Conservation (phyloP, 2,113 vertebrate species). For the Zingel zingel region DNA sequence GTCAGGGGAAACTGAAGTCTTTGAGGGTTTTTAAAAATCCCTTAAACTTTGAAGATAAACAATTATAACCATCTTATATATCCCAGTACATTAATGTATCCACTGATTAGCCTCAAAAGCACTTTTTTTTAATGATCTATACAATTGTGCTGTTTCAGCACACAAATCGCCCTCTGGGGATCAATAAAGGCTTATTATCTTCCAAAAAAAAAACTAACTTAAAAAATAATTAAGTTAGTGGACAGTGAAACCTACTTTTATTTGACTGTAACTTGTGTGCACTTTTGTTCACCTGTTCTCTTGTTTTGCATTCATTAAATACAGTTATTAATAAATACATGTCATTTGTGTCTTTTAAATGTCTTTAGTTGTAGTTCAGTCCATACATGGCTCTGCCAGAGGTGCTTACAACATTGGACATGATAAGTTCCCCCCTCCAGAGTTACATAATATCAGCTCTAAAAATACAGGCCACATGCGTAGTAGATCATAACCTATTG, state of each 20-base stretch:
- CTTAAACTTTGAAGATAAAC: background rate
- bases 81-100: too few relatives aligned
- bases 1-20: background rate
- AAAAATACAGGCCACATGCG: slow-evolving; percentile 34
- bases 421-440: slow-evolving; percentile 1
- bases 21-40: background rate
- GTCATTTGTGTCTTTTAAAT: background rate
- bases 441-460: slow-evolving; percentile 28
- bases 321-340: background rate
- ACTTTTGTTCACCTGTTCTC: background rate
- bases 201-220: too few relatives aligned
- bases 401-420: background rate
- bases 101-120: too few relatives aligned
- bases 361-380: background rate
- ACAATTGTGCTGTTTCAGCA: too few relatives aligned
- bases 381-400: slow-evolving; percentile 7
- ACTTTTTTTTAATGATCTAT: too few relatives aligned
- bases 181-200: too few relatives aligned
- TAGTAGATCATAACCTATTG: too few relatives aligned
- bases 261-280: too few relatives aligned
- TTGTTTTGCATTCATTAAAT: background rate
- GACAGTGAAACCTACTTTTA: background rate
- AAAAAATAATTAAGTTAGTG: too few relatives aligned
- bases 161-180: too few relatives aligned
- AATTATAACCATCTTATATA: background rate